A percentile compares a stretch with the other conserved stretches of the same genome.
phyloP scores from a whole-genome alignment of 2,888 invertebrate species.

The Heliconius hortense region DNA sequence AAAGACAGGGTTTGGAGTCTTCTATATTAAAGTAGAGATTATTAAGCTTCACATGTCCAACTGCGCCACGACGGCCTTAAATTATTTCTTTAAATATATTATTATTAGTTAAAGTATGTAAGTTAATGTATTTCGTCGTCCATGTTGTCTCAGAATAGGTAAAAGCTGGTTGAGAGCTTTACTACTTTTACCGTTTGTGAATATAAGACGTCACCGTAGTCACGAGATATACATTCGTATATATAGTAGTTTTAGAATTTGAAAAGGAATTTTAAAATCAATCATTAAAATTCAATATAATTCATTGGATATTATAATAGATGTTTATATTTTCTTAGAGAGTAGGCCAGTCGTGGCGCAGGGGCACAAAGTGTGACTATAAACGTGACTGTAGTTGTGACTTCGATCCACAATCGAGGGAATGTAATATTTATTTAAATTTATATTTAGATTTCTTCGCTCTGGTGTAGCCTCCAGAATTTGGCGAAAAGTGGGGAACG shows the following conservation, averaged over 20 bases:
- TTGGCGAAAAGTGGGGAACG: too few relatives aligned
- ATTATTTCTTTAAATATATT: neutral
- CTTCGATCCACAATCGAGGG: too few relatives aligned
- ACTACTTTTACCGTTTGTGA: neutral
- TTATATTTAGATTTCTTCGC: too few relatives aligned
- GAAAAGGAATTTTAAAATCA: neutral
- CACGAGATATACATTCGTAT: neutral
- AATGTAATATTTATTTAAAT: too few relatives aligned
- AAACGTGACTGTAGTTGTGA: too few relatives aligned
- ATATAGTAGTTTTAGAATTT: neutral
- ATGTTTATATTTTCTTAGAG: too few relatives aligned
- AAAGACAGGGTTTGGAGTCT: too few relatives aligned
- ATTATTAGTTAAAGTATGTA: neutral
- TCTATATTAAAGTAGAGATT: too few relatives aligned
- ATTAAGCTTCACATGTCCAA: too few relatives aligned
- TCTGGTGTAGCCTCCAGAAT: too few relatives aligned
- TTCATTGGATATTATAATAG: neutral
- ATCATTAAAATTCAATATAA: neutral
- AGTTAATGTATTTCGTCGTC: neutral
- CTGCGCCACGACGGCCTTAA: neutral
- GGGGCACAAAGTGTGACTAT: too few relatives aligned
- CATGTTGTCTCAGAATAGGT: neutral
- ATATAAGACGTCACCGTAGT: neutral
- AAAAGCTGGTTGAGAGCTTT: constrained; percentile 11
- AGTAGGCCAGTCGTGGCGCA: too few relatives aligned